Percentiles rank a stretch among this genome's conserved stretches.
Evolutionary conservation across 64 coral and sea anemone species (phyloP).

Genomic region (Porites lutea): DNA sequence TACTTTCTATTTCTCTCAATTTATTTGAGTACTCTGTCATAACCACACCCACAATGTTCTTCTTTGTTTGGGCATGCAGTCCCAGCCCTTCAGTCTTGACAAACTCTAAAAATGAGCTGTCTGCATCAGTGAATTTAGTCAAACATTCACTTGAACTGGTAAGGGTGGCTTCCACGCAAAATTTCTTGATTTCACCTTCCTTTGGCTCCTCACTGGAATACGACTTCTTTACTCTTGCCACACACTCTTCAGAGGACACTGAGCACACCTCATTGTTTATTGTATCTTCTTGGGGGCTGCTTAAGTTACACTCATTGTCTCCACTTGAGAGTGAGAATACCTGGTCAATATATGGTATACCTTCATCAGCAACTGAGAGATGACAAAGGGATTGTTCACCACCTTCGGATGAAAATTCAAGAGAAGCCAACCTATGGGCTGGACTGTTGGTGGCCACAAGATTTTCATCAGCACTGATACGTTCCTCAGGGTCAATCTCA

Average conservation of each 20-base stretch:
- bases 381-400: not conserved
- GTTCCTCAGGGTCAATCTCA: no score
- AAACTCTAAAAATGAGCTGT: constrained; percentile 19
- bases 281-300: no score
- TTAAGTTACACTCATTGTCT: no score
- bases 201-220: not conserved
- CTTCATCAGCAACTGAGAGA: not conserved
- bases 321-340: not conserved
- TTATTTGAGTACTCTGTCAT: not conserved
- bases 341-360: not conserved
- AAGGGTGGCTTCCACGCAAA: not conserved
- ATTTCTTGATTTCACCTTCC: not conserved
- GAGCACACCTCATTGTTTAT: not conserved
- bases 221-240: not conserved
- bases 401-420: no score
- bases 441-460: no score
- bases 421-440: no score
- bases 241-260: not conserved
- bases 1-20: not conserved
- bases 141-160: not conserved
- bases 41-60: constrained; percentile 1
- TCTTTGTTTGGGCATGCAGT: not conserved
- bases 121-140: not conserved
- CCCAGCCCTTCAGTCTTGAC: not conserved
- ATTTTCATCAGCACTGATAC: no score